Percentiles rank a stretch among this genome's conserved stretches.
Conservation (phyloP, 2,888 invertebrate species). For the Coelogynopora nodosa region DNA sequence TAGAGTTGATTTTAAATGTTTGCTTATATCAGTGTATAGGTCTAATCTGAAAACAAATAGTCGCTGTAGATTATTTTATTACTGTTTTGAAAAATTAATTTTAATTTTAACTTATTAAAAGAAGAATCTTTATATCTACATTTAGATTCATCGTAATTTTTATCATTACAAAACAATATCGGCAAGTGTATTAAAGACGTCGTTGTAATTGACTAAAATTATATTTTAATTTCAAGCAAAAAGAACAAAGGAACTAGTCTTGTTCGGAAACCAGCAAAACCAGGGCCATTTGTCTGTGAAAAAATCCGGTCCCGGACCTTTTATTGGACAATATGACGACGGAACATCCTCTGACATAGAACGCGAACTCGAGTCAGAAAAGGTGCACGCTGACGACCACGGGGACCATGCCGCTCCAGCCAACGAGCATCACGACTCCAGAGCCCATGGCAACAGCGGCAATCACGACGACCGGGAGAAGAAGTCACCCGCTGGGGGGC, state of each 20-base stretch:
- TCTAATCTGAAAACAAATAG: too few species aligned
- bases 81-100: too few species aligned
- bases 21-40: too few species aligned
- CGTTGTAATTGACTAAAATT: too few species aligned
- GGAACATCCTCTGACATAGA: not conserved
- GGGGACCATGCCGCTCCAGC: not conserved
- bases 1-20: too few species aligned
- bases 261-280: not conserved
- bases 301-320: not conserved
- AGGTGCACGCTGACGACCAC: not conserved
- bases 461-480: not conserved
- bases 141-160: too few species aligned
- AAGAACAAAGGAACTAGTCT: not conserved
- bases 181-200: too few species aligned
- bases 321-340: not conserved
- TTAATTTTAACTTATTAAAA: too few species aligned
- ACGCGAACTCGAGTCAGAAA: not conserved
- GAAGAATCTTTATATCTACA: too few species aligned
- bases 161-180: too few species aligned
- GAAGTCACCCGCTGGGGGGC: not conserved
- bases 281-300: slow-evolving; percentile 4
- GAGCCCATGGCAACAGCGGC: not conserved
- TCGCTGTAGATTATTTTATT: too few species aligned
- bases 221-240: too few species aligned
- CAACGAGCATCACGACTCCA: not conserved